phyloP scores from a whole-genome alignment of 2,113 vertebrate genomes.

The Chaetura pelagica region DNA sequence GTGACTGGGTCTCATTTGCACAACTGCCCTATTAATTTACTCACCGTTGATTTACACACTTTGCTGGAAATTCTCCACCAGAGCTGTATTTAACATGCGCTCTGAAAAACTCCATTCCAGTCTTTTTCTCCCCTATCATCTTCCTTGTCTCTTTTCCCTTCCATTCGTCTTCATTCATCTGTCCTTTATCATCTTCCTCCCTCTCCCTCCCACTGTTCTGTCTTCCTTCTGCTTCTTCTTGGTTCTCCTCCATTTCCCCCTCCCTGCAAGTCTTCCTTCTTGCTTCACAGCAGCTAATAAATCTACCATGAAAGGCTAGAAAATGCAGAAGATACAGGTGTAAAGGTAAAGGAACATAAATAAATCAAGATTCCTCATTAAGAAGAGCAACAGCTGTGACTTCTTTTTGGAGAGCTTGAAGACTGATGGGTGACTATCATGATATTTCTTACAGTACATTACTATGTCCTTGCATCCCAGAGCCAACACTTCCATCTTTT shows the following conservation, averaged over 20 bases:
- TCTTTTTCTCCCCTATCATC: constrained; percentile 16
- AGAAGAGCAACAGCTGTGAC: constrained; percentile 25
- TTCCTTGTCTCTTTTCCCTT: constrained; percentile 44
- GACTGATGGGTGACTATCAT: constrained; percentile 47
- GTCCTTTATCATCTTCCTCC: constrained; percentile 31
- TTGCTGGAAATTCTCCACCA: constrained; percentile 56
- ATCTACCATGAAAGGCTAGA: constrained; percentile 43
- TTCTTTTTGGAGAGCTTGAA: background rate
- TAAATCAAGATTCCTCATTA: background rate
- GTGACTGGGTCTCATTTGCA: constrained; percentile 73
- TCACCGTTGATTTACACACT: constrained; percentile 78
- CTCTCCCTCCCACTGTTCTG: constrained; percentile 43
- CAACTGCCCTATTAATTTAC: constrained; percentile 79
- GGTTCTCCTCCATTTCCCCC: constrained; percentile 12
- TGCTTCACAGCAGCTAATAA: constrained; percentile 61
- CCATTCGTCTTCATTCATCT: constrained; percentile 67
- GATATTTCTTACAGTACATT: background rate
- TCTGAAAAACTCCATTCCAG: constrained; percentile 18
- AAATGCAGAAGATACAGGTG: constrained; percentile 24
- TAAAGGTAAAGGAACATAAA: constrained; percentile 22
- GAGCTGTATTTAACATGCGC: constrained; percentile 22
- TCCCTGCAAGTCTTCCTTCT: constrained; percentile 20
- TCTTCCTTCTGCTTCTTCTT: constrained; percentile 48
- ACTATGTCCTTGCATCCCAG: background rate
- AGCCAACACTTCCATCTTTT: background rate